A percentile compares a stretch with the other conserved stretches of the same genome.
Conservation (phyloP, 2,113 vertebrate genomes). For the Ceratotherium simum region DNA sequence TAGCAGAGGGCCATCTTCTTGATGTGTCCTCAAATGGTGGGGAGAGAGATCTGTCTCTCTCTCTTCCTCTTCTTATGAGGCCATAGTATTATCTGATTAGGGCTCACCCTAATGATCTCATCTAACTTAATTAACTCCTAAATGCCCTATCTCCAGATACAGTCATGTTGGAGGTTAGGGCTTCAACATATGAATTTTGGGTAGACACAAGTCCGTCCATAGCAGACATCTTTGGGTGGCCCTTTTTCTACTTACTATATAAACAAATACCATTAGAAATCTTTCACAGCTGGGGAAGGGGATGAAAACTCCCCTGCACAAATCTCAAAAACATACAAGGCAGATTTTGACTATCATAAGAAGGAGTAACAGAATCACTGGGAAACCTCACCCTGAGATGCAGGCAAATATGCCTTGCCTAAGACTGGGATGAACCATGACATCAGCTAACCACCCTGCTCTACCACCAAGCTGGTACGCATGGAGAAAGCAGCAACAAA, state of each 20-base stretch:
- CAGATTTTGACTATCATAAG: background rate
- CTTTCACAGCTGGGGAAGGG: background rate
- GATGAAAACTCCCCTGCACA: background rate
- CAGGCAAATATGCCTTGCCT: background rate
- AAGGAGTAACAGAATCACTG: background rate
- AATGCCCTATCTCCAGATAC: background rate
- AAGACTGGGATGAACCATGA: background rate
- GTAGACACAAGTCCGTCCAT: background rate
- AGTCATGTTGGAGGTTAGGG: background rate
- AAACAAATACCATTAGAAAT: background rate
- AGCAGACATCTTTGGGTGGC: background rate
- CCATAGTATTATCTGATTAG: background rate
- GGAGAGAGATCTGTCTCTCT: background rate
- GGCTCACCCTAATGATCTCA: background rate
- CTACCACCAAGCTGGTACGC: background rate
- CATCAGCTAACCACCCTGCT: background rate
- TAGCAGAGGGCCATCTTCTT: background rate
- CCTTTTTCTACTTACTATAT: background rate
- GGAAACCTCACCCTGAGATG: background rate
- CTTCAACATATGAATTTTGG: background rate
- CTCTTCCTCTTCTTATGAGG: background rate
- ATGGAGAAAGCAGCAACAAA: background rate
- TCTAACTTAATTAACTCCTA: background rate
- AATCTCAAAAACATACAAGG: background rate
- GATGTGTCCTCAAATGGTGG: background rate